Evolutionary conservation across 2,888 invertebrate genomes (phyloP).

Genomic region (Cecidostiba fungosa): DNA sequence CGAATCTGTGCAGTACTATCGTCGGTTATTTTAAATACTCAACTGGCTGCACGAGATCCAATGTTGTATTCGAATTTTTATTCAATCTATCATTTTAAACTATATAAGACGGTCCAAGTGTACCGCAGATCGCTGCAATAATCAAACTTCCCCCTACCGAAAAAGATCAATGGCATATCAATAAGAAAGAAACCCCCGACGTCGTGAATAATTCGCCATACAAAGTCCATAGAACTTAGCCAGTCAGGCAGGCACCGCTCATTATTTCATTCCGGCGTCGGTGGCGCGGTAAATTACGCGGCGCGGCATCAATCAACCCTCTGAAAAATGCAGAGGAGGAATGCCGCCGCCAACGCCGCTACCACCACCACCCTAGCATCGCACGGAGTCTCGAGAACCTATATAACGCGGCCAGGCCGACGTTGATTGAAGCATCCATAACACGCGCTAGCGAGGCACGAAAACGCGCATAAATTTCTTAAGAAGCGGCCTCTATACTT

Average conservation of each 20-base stretch:
- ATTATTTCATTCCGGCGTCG: conserved; percentile 31
- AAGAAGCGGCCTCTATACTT: neutral
- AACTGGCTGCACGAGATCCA: too few species aligned
- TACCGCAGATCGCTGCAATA: too few species aligned
- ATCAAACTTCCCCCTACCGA: neutral
- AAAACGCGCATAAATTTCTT: conserved; percentile 8
- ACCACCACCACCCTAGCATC: neutral
- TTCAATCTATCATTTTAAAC: too few species aligned
- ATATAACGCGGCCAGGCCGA: conserved; percentile 15
- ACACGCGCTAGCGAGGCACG: conserved; percentile 10
- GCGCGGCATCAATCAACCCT: conserved; percentile 33
- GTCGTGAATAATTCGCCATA: conserved; percentile 1
- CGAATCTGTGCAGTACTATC: too few species aligned
- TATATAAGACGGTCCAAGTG: too few species aligned
- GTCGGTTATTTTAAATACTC: too few species aligned
- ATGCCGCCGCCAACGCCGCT: too few species aligned
- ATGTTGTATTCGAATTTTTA: too few species aligned
- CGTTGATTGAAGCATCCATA: conserved; percentile 41
- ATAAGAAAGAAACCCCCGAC: too few species aligned
- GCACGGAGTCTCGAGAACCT: neutral
- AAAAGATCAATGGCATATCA: neutral
- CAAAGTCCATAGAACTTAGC: conserved; percentile 2
- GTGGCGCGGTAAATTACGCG: conserved; percentile 35
- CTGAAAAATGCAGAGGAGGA: conserved; percentile 27
- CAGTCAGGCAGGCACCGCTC: neutral